phyloP scores from a whole-genome alignment of 2,113 vertebrate genomes.

The Marmota flaviventris region DNA sequence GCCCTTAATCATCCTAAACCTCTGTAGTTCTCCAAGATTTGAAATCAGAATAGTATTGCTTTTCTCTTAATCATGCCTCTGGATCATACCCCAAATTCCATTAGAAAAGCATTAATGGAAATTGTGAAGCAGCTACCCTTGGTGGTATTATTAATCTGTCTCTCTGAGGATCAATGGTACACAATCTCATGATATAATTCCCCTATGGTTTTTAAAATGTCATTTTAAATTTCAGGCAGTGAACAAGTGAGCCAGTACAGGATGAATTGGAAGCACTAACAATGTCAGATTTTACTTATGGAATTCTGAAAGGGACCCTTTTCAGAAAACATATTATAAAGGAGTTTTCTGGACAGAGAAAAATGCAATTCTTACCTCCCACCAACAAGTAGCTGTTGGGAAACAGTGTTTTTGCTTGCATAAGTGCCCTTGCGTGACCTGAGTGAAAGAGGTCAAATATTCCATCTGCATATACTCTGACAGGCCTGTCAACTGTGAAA shows the following conservation, averaged over 20 bases:
- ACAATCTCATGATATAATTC: conserved; percentile 53
- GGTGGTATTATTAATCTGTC: neutral
- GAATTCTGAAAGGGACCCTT: conserved; percentile 44
- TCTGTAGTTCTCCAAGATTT: neutral
- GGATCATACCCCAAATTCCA: conserved; percentile 45
- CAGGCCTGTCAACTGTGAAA: conserved; percentile 95
- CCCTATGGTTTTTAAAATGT: conserved; percentile 25
- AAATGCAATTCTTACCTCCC: conserved; percentile 93
- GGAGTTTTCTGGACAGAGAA: conserved; percentile 66
- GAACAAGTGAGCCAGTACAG: conserved; percentile 11
- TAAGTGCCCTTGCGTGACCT: conserved; percentile 98
- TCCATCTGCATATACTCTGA: conserved; percentile 98
- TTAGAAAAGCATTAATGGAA: conserved; percentile 56
- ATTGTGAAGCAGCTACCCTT: conserved; percentile 9
- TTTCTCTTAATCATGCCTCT: conserved; percentile 14
- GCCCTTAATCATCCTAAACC: conserved; percentile 33
- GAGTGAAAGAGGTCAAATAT: conserved; percentile 99
- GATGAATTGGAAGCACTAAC: conserved; percentile 15
- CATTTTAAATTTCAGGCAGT: conserved; percentile 50
- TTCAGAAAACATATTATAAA: conserved; percentile 37
- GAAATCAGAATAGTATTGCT: conserved; percentile 46
- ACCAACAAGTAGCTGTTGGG: conserved; percentile 99
- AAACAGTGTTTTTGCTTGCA: conserved; percentile 99
- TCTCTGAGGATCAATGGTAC: neutral
- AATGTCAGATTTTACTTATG: conserved; percentile 55